Conservation (phyloP, 1,140 invertebrate species). For the Lutraria rhynchaena region DNA sequence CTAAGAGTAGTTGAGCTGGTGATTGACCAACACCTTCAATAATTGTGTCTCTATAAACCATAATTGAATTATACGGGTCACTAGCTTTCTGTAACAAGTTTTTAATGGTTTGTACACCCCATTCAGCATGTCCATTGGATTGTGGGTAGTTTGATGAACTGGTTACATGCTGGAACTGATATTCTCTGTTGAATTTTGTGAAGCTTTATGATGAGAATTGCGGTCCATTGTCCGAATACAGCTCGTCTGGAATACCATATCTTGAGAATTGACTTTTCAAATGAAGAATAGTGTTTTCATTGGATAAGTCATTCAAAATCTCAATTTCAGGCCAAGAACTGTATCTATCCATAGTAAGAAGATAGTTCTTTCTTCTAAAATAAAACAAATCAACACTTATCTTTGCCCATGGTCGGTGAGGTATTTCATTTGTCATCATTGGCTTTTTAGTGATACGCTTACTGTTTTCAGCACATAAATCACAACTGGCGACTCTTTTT, state of each 20-base stretch:
- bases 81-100: constrained; percentile 48
- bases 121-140: constrained; percentile 63
- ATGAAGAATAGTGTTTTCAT: constrained; percentile 47
- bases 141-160: constrained; percentile 49
- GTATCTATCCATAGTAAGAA: constrained; percentile 56
- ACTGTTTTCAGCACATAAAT: constrained; percentile 27
- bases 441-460: constrained; percentile 41
- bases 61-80: constrained; percentile 28
- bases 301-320: constrained; percentile 33
- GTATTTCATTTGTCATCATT: constrained; percentile 46
- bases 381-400: constrained; percentile 59
- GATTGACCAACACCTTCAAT: constrained; percentile 13
- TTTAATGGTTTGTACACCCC: constrained; percentile 60
- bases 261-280: constrained; percentile 60
- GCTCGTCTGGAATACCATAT: constrained; percentile 58
- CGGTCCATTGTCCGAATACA: constrained; percentile 64
- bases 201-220: constrained; percentile 60
- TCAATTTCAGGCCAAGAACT: constrained; percentile 48
- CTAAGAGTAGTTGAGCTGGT: constrained; percentile 30
- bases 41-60: constrained; percentile 38
- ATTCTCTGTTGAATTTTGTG: constrained; percentile 49
- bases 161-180: constrained; percentile 61
- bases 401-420: constrained; percentile 32
- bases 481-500: constrained; percentile 33
- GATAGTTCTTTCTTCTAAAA: constrained; percentile 53